Evolutionary conservation across 2,888 invertebrate genomes (phyloP).

Genomic region (Caenorhabditis virilis): DNA sequence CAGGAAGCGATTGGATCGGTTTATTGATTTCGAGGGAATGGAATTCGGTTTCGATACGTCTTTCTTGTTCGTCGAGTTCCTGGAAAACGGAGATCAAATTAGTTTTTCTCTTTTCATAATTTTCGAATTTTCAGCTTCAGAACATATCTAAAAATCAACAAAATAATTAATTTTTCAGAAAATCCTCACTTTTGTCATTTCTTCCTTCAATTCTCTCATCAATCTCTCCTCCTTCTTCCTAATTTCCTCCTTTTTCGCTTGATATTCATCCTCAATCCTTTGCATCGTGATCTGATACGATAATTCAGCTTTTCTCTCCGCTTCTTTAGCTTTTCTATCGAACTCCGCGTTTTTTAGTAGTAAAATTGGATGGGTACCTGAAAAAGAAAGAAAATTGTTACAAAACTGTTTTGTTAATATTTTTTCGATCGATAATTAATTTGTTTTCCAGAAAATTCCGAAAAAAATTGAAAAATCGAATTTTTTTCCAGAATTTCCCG

Average conservation of each 20-base stretch:
- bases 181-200: slow-evolving; percentile 7
- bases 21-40: slow-evolving; percentile 15
- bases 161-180: too few species aligned
- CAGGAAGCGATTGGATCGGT: slow-evolving; percentile 1
- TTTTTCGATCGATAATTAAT: too few species aligned
- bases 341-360: too few species aligned
- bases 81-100: too few species aligned
- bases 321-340: too few species aligned
- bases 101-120: too few species aligned
- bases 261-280: slow-evolving; percentile 1
- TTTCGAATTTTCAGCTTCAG: neutral
- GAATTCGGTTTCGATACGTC: slow-evolving; percentile 11
- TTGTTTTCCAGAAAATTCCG: neutral
- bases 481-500: neutral
- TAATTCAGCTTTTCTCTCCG: neutral
- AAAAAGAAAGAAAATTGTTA: too few species aligned
- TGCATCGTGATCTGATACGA: neutral
- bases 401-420: too few species aligned
- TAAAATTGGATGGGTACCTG: too few species aligned
- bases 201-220: neutral
- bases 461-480: neutral
- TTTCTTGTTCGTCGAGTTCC: slow-evolving; percentile 1
- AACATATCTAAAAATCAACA: too few species aligned
- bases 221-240: neutral
- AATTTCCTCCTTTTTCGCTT: neutral